These are phyloP conservation scores for Melozone crissalis DNA, from an alignment of 2,113 vertebrate genomes.

Conservation along the genomic window DNA sequence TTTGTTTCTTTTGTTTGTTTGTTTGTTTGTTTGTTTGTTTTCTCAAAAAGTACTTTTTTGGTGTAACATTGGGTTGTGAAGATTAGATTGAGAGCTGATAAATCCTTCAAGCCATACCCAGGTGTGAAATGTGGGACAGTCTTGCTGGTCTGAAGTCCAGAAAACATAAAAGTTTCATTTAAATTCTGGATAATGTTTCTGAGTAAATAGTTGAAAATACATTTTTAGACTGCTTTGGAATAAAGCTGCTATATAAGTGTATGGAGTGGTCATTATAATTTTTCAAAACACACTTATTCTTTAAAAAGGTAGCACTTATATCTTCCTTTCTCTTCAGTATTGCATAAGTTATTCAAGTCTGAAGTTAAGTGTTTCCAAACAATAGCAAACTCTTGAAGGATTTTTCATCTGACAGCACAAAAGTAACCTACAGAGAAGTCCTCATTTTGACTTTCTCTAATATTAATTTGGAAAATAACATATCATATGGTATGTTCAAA, in stretches of 20 bases:
- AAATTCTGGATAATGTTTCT: background rate
- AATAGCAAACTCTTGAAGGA: background rate
- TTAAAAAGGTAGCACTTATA: background rate
- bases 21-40: background rate
- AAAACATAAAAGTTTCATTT: background rate
- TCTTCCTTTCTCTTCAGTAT: background rate
- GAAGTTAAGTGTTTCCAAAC: background rate
- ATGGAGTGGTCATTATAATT: background rate
- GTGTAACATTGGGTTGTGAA: background rate
- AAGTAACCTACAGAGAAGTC: background rate
- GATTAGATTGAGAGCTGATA: background rate
- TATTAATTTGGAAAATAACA: conserved; percentile 15
- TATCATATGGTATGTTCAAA: conserved; percentile 37
- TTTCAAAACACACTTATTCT: background rate
- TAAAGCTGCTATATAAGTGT: background rate
- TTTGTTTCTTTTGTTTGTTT: background rate
- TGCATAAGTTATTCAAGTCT: background rate
- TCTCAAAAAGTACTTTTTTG: background rate
- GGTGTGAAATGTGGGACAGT: background rate
- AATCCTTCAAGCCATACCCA: background rate
- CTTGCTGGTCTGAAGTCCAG: background rate
- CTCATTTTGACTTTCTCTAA: background rate
- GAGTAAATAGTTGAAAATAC: background rate
- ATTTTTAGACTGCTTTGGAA: background rate
- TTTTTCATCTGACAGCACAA: background rate